A percentile compares a stretch with the other conserved stretches of the same genome.
phyloP scores from a whole-genome alignment of 2,888 invertebrate genomes.

The Zaprionus obscuricornis region DNA sequence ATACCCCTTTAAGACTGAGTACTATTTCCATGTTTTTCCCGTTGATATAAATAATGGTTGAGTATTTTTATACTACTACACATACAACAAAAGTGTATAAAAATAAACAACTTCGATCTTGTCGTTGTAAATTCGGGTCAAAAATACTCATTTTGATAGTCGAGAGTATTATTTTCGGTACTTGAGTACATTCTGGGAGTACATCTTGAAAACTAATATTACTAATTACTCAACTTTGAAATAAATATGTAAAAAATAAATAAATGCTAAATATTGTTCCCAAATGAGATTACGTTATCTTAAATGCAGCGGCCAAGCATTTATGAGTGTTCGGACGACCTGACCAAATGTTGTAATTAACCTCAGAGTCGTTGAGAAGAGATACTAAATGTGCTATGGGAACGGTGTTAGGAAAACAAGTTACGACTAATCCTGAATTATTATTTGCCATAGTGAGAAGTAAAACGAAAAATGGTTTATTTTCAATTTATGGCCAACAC shows the following conservation, averaged over 20 bases:
- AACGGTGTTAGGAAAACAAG: slow-evolving; percentile 40
- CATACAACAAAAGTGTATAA: too few relatives aligned
- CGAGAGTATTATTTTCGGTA: too few relatives aligned
- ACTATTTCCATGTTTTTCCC: too few relatives aligned
- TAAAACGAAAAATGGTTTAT: slow-evolving; percentile 68
- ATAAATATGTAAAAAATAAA: neutral
- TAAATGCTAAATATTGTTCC: slow-evolving; percentile 43
- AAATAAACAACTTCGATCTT: too few relatives aligned
- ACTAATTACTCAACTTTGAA: slow-evolving; percentile 11
- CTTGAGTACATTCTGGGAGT: too few relatives aligned
- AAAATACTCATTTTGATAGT: neutral
- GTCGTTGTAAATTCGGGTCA: too few relatives aligned
- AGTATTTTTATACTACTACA: too few relatives aligned
- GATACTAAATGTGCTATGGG: neutral
- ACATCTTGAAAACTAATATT: slow-evolving; percentile 16
- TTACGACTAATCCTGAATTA: slow-evolving; percentile 75
- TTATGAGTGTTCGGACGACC: slow-evolving; percentile 58
- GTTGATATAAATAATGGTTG: too few relatives aligned
- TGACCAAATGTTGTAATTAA: slow-evolving; percentile 80
- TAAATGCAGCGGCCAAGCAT: slow-evolving; percentile 65
- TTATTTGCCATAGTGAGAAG: slow-evolving; percentile 60
- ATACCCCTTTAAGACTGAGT: too few relatives aligned
- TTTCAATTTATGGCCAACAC: slow-evolving; percentile 66
- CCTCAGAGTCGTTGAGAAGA: slow-evolving; percentile 44
- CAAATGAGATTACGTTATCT: slow-evolving; percentile 76